Evolutionary conservation across 2,113 vertebrate species (phyloP).

Genomic region (Rhinogobius similis): DNA sequence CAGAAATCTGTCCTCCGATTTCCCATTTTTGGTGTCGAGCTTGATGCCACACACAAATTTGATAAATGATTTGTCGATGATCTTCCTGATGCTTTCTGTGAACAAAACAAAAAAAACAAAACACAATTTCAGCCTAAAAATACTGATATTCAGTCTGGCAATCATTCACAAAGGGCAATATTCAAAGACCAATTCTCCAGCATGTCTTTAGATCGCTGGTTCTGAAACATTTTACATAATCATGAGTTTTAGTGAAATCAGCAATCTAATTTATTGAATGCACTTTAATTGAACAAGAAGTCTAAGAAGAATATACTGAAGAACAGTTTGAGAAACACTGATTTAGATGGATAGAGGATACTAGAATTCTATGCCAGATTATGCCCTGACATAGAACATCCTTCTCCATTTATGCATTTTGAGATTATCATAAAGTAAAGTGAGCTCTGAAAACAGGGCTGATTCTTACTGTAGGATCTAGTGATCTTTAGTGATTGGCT

Average conservation of each 20-base stretch:
- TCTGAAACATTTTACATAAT: too few relatives aligned
- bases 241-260: too few relatives aligned
- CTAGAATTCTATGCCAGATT: neutral
- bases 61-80: slow-evolving; percentile 74
- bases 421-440: neutral
- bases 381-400: neutral
- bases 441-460: too few relatives aligned
- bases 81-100: slow-evolving; percentile 80
- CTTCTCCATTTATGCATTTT: neutral
- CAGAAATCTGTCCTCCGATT: slow-evolving; percentile 77
- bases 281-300: too few relatives aligned
- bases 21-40: slow-evolving; percentile 75
- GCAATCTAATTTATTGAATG: too few relatives aligned
- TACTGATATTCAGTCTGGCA: neutral
- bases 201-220: too few relatives aligned
- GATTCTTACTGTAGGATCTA: too few relatives aligned
- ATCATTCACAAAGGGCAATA: neutral
- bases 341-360: neutral
- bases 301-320: too few relatives aligned
- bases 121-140: neutral
- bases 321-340: neutral
- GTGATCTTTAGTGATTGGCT: neutral
- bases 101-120: slow-evolving; percentile 24
- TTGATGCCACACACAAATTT: slow-evolving; percentile 76
- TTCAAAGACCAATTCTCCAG: neutral